Base-by-base conservation (phyloP, 2,113 vertebrate species). In the Solea senegalensis region DNA sequence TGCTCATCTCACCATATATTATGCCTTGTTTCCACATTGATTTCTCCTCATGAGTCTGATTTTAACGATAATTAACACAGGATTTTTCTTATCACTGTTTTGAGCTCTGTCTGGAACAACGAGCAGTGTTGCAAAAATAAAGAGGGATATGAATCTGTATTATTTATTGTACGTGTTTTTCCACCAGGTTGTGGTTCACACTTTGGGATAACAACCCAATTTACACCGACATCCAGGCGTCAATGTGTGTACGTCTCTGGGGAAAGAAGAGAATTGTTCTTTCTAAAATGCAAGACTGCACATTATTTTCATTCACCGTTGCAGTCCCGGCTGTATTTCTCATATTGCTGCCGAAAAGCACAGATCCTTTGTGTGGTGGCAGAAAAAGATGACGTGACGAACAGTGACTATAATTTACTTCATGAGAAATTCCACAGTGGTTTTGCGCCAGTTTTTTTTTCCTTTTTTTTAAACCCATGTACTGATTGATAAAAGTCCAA, bases 11-110 rank as follows among this genome's bases (percentile, higher is more conserved):
- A 34, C 2, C 61, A 49, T 67, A 82, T 80, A 79, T 61, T 80
- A 79, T 61, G 73, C 71, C 64, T 69, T 70, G 80, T 72, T 72
- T 65, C 66, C 55, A 46, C 67, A 60, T 74, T 78, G 67, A 78
- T 64, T 68, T 64, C 55, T 82, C 76, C 76, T 81, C 69, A 60
- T 54, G 59, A 49, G 21, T 74, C 0, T 13, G 54, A 72, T 72
- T 63, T 65, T 69, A 82, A 80, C 72, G 64, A 76, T 21, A 21
- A 76, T 65, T 68, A 70, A 62, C 69, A 28, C 43, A 40, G 48
- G 44, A 60, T 68, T 81, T 59, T 50, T 21, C 55, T 65, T 62
- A 40, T 13, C 54, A 12, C 11, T 8, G 8, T 44, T n/a, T 55
- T 49, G 27, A 40, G 50, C 41, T 62, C n/a, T 52, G 0, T 14